Conservation (phyloP, 1,140 invertebrate species). For the Microplitis demolitor region DNA sequence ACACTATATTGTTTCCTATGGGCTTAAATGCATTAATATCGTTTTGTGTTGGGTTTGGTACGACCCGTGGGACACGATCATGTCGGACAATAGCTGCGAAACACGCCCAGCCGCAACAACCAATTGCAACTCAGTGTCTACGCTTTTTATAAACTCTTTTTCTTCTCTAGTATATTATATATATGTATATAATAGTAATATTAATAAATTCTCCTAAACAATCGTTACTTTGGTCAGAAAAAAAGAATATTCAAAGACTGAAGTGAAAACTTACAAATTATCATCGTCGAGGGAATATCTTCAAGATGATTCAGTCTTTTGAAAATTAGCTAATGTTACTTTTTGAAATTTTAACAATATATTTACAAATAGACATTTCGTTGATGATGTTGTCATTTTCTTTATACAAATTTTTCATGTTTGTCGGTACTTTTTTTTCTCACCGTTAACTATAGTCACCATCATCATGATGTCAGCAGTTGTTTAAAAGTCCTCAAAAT, state of each 20-base stretch:
- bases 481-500: no score
- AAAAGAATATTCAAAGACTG: no score
- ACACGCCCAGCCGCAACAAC: constrained; percentile 21
- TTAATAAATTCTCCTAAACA: background rate
- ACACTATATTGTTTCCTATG: constrained; percentile 29
- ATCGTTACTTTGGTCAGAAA: background rate
- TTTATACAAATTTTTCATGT: no score
- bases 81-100: background rate
- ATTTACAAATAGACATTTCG: no score
- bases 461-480: no score
- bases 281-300: constrained; percentile 22
- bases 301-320: background rate
- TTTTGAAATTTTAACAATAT: background rate
- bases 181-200: background rate
- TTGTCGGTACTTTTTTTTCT: no score
- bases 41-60: constrained; percentile 16
- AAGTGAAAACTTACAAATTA: constrained; percentile 30
- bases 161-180: background rate
- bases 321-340: background rate
- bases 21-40: constrained; percentile 34
- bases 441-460: no score
- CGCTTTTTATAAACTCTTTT: background rate
- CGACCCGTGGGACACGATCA: background rate
- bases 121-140: constrained; percentile 8
- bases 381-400: no score